A percentile compares a stretch with the other conserved stretches of the same genome.
Conservation (phyloP, 2,797 vertebrate species). For the Pygocentrus nattereri region DNA sequence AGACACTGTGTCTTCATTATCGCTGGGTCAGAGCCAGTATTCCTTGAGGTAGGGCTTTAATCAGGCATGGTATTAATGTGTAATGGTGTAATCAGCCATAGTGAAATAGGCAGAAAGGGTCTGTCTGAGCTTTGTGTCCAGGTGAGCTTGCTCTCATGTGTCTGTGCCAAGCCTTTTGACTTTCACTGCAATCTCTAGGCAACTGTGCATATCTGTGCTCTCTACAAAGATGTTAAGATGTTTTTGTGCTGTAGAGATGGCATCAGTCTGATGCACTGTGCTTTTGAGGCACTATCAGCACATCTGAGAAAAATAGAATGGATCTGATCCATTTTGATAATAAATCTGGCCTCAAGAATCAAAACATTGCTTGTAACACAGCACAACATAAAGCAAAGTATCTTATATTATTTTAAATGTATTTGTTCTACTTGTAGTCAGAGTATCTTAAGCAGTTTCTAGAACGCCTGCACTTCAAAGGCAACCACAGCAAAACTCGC, state of each 20-base stretch:
- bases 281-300: neutral
- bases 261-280: neutral
- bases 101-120: conserved; percentile 11
- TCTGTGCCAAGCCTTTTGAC: conserved; percentile 35
- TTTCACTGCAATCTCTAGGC: conserved; percentile 12
- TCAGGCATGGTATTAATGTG: conserved; percentile 44
- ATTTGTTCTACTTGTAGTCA: neutral
- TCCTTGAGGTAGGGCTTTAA: conserved; percentile 29
- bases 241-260: neutral
- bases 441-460: neutral
- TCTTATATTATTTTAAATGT: neutral
- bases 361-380: neutral
- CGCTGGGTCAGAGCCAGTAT: neutral
- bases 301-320: neutral
- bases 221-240: neutral
- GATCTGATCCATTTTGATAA: neutral
- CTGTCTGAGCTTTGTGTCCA: conserved; percentile 38
- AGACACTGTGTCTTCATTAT: conserved; percentile 23
- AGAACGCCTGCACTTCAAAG: neutral
- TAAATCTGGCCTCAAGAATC: neutral
- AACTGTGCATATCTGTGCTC: neutral
- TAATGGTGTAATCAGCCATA: conserved; percentile 33
- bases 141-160: conserved; percentile 48
- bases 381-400: too few species aligned
- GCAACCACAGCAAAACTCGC: neutral